Evolutionary conservation across 2,113 vertebrate species (phyloP).

Genomic region (Lycaon pictus): DNA sequence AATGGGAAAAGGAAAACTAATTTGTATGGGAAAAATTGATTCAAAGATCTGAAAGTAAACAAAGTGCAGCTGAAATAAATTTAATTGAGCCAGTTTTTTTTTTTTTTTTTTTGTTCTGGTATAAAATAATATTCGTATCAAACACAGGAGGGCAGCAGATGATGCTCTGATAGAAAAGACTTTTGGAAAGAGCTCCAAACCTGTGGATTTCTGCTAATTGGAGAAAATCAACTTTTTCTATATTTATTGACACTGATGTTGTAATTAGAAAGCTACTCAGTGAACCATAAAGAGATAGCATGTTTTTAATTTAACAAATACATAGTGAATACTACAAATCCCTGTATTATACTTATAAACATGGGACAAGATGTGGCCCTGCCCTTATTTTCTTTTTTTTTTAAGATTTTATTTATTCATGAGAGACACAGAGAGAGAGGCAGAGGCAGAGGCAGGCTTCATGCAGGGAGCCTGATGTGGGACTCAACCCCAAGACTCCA

Average conservation of each 20-base stretch:
- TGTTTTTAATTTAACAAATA: not conserved
- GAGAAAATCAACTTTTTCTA: not conserved
- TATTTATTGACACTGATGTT: not conserved
- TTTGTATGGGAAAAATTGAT: not conserved
- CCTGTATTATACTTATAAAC: not conserved
- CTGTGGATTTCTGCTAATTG: not conserved
- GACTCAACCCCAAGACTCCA: too few species aligned
- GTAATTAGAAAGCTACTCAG: not conserved
- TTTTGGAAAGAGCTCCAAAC: not conserved
- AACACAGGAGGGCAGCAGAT: constrained; percentile 75
- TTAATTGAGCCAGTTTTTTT: not conserved
- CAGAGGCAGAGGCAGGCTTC: too few species aligned
- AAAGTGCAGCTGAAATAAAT: not conserved
- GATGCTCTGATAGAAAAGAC: constrained; percentile 5
- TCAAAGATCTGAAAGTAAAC: constrained; percentile 10
- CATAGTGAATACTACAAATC: not conserved
- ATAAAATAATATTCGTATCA: not conserved
- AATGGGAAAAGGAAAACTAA: not conserved
- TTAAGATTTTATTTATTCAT: too few species aligned
- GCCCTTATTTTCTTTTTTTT: too few species aligned
- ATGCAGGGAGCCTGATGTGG: too few species aligned
- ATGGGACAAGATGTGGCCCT: not conserved
- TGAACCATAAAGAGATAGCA: not conserved
- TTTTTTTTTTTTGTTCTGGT: not conserved
- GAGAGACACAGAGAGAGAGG: too few species aligned